Evolutionary conservation across 2,797 vertebrate genomes (phyloP).

Genomic region (Fringilla coelebs): DNA sequence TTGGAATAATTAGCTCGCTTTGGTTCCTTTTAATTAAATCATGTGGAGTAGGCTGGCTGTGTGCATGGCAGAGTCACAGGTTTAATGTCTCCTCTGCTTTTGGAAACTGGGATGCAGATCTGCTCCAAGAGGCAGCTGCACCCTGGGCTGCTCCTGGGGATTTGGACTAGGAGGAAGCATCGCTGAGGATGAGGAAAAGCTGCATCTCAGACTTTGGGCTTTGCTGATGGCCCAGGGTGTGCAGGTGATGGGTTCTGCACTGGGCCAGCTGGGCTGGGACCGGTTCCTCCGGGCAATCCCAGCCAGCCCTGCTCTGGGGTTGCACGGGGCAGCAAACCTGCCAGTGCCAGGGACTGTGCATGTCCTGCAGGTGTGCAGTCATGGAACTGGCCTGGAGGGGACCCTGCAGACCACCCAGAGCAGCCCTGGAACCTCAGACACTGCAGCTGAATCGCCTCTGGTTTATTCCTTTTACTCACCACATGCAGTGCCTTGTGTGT

Average conservation of each 20-base stretch:
- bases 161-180: not conserved
- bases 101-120: not conserved
- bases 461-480: not conserved
- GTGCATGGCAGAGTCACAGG: not conserved
- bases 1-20: constrained; percentile 42
- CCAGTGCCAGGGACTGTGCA: rapidly evolving
- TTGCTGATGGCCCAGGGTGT: not conserved
- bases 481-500: not conserved
- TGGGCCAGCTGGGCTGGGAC: not conserved
- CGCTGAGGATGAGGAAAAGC: not conserved
- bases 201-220: not conserved
- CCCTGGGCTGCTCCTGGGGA: not conserved
- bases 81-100: not conserved
- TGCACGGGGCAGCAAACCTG: not conserved
- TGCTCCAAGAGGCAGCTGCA: not conserved
- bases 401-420: not conserved
- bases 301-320: not conserved
- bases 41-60: not conserved
- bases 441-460: not conserved
- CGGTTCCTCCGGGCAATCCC: not conserved
- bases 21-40: constrained; percentile 30
- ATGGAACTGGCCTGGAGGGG: not conserved
- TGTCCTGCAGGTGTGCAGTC: not conserved
- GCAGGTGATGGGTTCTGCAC: not conserved
- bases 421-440: not conserved